Evolutionary conservation across 2,888 invertebrate species (phyloP).

Genomic region (Zhuqinia jingwanae): DNA sequence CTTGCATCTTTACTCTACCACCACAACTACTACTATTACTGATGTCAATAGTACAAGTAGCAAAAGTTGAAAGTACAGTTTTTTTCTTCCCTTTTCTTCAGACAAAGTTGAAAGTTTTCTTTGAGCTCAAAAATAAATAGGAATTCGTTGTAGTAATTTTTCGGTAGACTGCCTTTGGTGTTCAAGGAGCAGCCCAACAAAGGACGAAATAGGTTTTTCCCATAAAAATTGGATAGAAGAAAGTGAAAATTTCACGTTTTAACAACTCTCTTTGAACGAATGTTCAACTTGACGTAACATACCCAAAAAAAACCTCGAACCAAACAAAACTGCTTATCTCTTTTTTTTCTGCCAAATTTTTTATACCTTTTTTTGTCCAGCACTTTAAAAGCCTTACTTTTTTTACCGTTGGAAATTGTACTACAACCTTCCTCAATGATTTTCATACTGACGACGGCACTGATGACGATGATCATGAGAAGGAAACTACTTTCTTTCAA

Average conservation of each 20-base stretch:
- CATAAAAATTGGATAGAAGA: neutral
- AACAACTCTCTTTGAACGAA: neutral
- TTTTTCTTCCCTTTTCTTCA: too few relatives aligned
- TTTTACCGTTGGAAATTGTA: neutral
- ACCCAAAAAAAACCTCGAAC: neutral
- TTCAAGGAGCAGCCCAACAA: neutral
- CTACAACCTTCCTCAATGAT: too few relatives aligned
- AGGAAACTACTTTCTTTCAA: too few relatives aligned
- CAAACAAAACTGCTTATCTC: too few relatives aligned
- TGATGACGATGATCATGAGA: too few relatives aligned
- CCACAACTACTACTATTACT: too few relatives aligned
- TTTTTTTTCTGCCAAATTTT: neutral
- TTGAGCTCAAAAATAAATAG: neutral
- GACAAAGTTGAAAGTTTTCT: conserved; percentile 8
- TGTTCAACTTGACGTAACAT: conserved; percentile 37
- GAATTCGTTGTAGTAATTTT: conserved; percentile 45
- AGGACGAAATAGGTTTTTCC: neutral
- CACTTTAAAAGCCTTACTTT: conserved; percentile 11
- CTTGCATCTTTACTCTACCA: too few relatives aligned
- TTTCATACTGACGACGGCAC: too few relatives aligned
- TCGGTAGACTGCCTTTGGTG: conserved; percentile 51
- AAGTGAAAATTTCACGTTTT: conserved; percentile 64
- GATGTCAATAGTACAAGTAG: too few relatives aligned
- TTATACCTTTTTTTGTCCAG: too few relatives aligned
- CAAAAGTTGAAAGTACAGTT: too few relatives aligned